Percentiles rank a stretch among this genome's conserved stretches.
phyloP scores from a whole-genome alignment of 2,113 vertebrate species.

The Arvicanthis niloticus region DNA sequence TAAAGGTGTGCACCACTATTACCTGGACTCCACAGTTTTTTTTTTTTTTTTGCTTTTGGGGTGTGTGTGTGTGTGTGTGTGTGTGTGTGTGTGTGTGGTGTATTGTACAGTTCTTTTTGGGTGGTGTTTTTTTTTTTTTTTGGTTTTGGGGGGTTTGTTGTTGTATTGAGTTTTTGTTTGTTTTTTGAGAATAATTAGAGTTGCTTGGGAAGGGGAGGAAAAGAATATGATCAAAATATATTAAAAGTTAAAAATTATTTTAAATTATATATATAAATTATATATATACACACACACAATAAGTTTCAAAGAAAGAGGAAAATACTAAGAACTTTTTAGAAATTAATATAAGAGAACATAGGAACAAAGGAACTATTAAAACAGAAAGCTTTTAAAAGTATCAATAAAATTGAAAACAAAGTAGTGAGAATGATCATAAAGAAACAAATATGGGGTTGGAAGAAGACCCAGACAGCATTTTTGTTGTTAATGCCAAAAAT shows the following conservation, averaged over 20 bases:
- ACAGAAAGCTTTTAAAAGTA: neutral
- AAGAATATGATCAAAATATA: neutral
- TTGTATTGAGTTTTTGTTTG: neutral
- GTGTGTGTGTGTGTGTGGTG: neutral
- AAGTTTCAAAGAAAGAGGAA: neutral
- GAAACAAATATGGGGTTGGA: neutral
- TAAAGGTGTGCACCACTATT: neutral
- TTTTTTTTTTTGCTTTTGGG: neutral
- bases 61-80: neutral
- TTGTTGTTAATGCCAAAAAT: neutral
- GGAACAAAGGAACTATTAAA: neutral
- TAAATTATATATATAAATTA: neutral
- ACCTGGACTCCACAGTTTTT: neutral
- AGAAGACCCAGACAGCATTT: neutral
- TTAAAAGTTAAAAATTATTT: neutral
- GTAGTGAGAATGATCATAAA: neutral
- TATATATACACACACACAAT: neutral
- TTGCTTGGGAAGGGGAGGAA: neutral
- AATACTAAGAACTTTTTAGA: neutral
- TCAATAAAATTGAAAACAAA: neutral
- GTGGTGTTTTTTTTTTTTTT: neutral
- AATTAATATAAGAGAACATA: neutral
- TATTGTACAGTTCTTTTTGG: neutral
- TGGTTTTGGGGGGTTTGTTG: neutral
- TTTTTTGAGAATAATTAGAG: neutral